Conservation (phyloP, 2,888 invertebrate species). For the Dryobota labecula region DNA sequence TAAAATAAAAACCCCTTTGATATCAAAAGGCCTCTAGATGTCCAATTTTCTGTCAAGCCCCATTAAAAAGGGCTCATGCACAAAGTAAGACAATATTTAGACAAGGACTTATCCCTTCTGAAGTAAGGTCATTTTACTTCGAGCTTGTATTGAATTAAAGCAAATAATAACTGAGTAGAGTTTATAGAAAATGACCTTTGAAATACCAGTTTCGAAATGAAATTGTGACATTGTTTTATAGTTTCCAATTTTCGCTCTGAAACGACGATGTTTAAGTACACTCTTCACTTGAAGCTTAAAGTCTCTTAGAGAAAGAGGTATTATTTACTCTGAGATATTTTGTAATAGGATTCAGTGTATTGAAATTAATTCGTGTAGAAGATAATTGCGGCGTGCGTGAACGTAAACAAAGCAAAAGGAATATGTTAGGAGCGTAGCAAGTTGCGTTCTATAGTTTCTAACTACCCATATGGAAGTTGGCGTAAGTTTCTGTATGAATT, state of each 20-base stretch:
- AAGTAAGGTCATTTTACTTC: slow-evolving; percentile 21
- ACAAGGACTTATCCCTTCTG: slow-evolving; percentile 20
- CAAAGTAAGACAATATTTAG: slow-evolving; percentile 34
- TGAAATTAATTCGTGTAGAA: neutral
- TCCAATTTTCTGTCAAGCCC: slow-evolving; percentile 39
- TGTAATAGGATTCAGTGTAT: neutral
- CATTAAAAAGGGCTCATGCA: slow-evolving; percentile 36
- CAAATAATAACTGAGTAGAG: slow-evolving; percentile 34
- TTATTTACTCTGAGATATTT: slow-evolving; percentile 19
- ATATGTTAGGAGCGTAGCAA: no score
- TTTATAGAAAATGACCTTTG: slow-evolving; percentile 5
- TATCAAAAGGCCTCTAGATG: slow-evolving; percentile 23
- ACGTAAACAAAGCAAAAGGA: no score
- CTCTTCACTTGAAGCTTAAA: slow-evolving; percentile 9
- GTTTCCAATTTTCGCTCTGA: slow-evolving; percentile 29
- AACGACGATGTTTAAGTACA: slow-evolving; percentile 3
- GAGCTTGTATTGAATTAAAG: slow-evolving; percentile 40
- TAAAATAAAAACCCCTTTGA: slow-evolving; percentile 35
- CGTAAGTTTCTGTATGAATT: no score
- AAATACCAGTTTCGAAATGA: slow-evolving; percentile 22
- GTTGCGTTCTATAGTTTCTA: no score
- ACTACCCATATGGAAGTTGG: no score
- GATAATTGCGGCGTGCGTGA: no score
- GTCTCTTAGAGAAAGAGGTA: neutral
- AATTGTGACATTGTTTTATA: slow-evolving; percentile 39